Conservation (phyloP, 2,113 vertebrate genomes). For the Acrocephalus kingi region DNA sequence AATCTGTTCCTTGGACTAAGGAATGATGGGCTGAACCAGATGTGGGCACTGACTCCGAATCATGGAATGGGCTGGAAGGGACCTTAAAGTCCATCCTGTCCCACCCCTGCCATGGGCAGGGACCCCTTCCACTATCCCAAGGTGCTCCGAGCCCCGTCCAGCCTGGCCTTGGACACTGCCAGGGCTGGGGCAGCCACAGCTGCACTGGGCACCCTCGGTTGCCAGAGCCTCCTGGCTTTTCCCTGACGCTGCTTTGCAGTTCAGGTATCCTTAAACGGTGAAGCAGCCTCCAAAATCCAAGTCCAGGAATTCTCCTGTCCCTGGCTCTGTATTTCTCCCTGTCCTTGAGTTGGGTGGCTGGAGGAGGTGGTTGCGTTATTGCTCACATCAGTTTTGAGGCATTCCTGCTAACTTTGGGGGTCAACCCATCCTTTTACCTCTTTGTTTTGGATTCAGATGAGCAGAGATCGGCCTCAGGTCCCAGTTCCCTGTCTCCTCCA, state of each 20-base stretch:
- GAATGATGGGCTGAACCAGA: not conserved
- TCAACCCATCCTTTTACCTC: not conserved
- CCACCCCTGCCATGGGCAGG: not conserved
- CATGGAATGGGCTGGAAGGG: not conserved
- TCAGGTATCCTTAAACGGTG: not conserved
- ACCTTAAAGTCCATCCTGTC: accelerated
- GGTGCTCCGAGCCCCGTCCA: accelerated
- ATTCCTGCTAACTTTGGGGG: not conserved
- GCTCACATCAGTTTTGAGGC: not conserved
- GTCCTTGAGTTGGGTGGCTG: accelerated
- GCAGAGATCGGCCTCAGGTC: not conserved
- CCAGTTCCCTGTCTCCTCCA: not conserved
- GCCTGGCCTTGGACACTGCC: accelerated
- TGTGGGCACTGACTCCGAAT: not conserved
- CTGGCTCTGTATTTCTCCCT: not conserved
- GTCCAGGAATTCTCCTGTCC: not conserved
- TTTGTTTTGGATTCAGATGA: not conserved
- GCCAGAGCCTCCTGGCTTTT: not conserved
- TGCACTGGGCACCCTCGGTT: accelerated
- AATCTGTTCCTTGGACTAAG: not conserved
- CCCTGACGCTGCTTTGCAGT: not conserved
- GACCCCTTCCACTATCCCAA: accelerated
- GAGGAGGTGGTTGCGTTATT: not conserved
- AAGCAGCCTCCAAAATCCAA: not conserved
- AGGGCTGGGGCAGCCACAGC: not conserved